phyloP scores from a whole-genome alignment of 2,797 vertebrate genomes.

The Myripristis murdjan region DNA sequence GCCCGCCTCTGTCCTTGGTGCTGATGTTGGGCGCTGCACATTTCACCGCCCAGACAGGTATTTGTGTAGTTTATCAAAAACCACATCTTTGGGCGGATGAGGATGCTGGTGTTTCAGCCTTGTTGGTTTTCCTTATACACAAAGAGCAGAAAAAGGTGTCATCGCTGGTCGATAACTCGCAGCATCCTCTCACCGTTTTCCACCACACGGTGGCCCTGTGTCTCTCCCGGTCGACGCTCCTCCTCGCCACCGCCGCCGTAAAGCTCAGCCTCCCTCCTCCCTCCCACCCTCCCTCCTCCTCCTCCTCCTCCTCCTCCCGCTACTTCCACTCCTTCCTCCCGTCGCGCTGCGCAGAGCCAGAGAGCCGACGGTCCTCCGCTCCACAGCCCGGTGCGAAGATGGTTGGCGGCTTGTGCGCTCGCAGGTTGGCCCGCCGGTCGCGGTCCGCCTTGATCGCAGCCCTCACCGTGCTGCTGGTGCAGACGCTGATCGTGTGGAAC shows the following conservation, averaged over 20 bases:
- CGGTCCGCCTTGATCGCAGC: slow-evolving; percentile 92
- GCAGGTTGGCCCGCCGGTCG: slow-evolving; percentile 93
- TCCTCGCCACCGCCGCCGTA: slow-evolving; percentile 60
- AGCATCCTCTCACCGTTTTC: slow-evolving; percentile 12
- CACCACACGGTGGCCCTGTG: slow-evolving; percentile 84
- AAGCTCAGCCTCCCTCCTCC: slow-evolving; percentile 48
- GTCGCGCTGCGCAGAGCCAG: slow-evolving; percentile 77
- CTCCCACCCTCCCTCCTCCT: slow-evolving; percentile 27
- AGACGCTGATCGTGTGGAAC: slow-evolving; percentile 95
- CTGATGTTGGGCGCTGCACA: slow-evolving; percentile 1
- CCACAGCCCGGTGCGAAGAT: slow-evolving; percentile 77
- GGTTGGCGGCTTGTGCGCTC: slow-evolving; percentile 87
- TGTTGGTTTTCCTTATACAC: too few relatives aligned
- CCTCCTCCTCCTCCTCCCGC: slow-evolving; percentile 47
- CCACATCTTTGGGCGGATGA: too few relatives aligned
- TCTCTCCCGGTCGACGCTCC: slow-evolving; percentile 67
- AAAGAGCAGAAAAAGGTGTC: too few relatives aligned
- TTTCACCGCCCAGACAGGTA: too few relatives aligned
- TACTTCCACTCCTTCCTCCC: slow-evolving; percentile 72
- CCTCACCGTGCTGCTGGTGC: slow-evolving; percentile 93
- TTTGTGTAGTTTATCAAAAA: too few relatives aligned
- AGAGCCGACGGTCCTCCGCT: slow-evolving; percentile 73
- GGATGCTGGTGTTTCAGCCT: too few relatives aligned
- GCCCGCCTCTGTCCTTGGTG: slow-evolving; percentile 27
- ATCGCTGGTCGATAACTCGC: background rate